Percentiles rank a stretch among this genome's conserved stretches.
These are phyloP conservation scores for Onychomys leucogaster DNA, from an alignment of 2,797 vertebrate genomes.

Conservation along the genomic window DNA sequence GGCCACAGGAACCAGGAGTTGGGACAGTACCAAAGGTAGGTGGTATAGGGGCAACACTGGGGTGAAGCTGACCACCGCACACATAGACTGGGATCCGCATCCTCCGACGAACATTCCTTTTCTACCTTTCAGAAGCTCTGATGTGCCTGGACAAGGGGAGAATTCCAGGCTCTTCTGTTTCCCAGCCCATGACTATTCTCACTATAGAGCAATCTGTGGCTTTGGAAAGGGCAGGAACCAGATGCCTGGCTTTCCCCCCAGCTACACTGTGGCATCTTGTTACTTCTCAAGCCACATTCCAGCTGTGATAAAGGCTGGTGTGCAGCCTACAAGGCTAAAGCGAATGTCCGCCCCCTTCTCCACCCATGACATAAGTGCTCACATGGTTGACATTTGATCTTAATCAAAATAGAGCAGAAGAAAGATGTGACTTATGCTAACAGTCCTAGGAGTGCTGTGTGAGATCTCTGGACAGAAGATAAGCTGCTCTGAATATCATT, in stretches of 20 bases:
- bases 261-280: too few relatives aligned
- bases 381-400: neutral
- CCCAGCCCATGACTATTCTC: neutral
- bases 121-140: neutral
- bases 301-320: neutral
- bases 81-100: neutral
- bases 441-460: neutral
- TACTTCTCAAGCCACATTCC: neutral
- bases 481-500: neutral
- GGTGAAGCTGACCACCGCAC: neutral
- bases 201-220: neutral
- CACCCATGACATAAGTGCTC: neutral
- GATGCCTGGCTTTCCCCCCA: neutral
- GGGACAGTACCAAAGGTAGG: too few relatives aligned
- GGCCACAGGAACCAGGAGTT: fast-evolving
- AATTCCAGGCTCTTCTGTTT: neutral
- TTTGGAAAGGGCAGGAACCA: neutral
- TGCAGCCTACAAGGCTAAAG: neutral
- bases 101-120: neutral
- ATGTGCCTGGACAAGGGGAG: neutral
- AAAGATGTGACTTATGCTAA: neutral
- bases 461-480: neutral
- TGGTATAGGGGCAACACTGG: too few relatives aligned
- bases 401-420: conserved; percentile 5
- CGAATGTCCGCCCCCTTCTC: neutral